Base-by-base conservation (phyloP, 2,797 vertebrate genomes). In the Iguana delicatissima region DNA sequence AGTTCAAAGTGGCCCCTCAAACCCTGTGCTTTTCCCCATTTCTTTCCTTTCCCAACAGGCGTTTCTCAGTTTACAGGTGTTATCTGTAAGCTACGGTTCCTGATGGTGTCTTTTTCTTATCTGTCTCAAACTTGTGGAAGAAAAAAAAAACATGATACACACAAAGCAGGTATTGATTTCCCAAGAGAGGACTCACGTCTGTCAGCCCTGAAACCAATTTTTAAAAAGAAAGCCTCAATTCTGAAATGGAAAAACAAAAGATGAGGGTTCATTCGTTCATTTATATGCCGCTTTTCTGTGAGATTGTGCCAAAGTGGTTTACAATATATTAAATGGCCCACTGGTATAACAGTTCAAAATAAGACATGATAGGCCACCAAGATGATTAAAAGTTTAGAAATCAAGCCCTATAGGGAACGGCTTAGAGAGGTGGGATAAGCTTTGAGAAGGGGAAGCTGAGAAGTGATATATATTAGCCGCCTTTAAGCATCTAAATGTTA, bases 1-100 rank as follows among this genome's bases (percentile, higher is more conserved):
- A n/a, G 4, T n/a, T 55, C 22, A n/a, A 29, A 18, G 16, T 59
- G 20, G 55, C 57, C 24, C 35, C 35, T 52, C 14, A 1, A 2
- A 10, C 4, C 16, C 62, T 6, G 9, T 12, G 7, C 26, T 20
- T 50, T n/a, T 4, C 59, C 26, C 85, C 18, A 2, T 87, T 29
- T 59, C 73, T 18, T 1, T 91, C 29, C 50, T 42, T 67, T 22
- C 76, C 74, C 73, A 3, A 42, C 59, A 46, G 84, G 46, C 29
- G 80, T 87, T 88, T 88, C 86, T 91, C 22, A 84, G 90, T 88
- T 88, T 59, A 46, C 90, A 91, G 90, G 90, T 77, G 29, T 35
- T 57, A 64, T 52, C 82, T 64, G 88, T 84, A 77, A 79, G 81
- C 42, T 26, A 62, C 8, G 18, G 18, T 55, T n/a, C 72, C 35